Percentiles rank a stretch among this genome's conserved stretches.
Conservation (phyloP, 2,113 vertebrate genomes). For the Myotis lucifugus region DNA sequence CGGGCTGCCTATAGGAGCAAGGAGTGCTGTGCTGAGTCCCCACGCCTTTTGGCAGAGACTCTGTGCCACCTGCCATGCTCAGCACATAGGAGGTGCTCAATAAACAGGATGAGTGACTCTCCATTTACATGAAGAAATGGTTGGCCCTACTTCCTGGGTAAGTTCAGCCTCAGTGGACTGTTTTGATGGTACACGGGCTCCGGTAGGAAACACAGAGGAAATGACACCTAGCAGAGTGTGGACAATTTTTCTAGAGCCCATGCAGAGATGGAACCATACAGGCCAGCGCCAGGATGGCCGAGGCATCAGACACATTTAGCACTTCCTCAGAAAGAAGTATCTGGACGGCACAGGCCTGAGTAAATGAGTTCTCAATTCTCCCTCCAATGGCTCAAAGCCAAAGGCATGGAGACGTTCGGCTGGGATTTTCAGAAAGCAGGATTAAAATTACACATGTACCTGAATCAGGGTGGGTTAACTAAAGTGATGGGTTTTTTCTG, state of each 20-base stretch:
- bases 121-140: not conserved
- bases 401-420: not conserved
- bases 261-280: not conserved
- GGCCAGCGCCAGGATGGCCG: too few relatives aligned
- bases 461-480: not conserved
- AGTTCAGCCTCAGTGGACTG: not conserved
- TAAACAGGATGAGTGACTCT: not conserved
- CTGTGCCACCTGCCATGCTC: not conserved
- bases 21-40: not conserved
- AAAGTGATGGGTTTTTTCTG: not conserved
- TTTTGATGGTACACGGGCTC: not conserved
- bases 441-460: not conserved
- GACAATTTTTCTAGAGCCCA: not conserved
- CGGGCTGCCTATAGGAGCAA: not conserved
- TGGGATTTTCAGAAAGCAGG: conserved; percentile 13
- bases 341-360: not conserved
- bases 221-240: not conserved
- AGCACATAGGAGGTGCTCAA: not conserved
- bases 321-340: not conserved
- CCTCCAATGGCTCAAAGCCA: not conserved
- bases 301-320: not conserved
- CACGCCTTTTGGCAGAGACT: not conserved
- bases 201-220: not conserved
- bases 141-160: too few relatives aligned
- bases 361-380: not conserved